phyloP scores from a whole-genome alignment of 2,797 vertebrate genomes.

The Percopsis omiscomaycus region DNA sequence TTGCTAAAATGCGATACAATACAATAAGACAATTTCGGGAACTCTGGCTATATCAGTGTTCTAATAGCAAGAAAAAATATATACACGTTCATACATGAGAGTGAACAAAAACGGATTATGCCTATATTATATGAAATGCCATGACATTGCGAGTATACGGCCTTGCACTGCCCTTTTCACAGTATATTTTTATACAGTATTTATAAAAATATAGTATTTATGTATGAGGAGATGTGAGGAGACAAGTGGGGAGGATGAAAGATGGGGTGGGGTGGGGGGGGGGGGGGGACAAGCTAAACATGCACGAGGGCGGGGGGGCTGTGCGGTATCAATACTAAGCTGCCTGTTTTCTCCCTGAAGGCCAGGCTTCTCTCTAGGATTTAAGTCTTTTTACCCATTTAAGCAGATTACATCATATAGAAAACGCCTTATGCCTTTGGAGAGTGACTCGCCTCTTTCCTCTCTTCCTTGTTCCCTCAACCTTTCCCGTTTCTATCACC shows the following conservation, averaged over 20 bases:
- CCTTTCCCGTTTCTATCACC: background rate
- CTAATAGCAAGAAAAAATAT: too few species aligned
- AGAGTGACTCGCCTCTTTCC: conserved; percentile 32
- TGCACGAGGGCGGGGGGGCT: background rate
- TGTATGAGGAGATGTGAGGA: background rate
- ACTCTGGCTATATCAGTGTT: too few species aligned
- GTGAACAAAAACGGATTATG: too few species aligned
- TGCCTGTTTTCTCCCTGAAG: conserved; percentile 1
- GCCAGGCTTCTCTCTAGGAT: conserved; percentile 27
- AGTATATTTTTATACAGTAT: too few species aligned
- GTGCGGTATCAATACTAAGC: background rate
- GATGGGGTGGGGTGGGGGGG: background rate
- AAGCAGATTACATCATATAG: conserved; percentile 49
- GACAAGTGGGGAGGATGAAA: background rate
- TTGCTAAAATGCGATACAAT: too few species aligned
- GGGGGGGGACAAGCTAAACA: background rate
- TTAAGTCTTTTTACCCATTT: conserved; percentile 43
- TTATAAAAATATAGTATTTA: too few species aligned
- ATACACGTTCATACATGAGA: too few species aligned
- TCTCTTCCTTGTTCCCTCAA: conserved; percentile 5
- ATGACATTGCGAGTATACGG: too few species aligned
- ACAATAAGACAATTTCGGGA: too few species aligned
- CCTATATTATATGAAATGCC: too few species aligned
- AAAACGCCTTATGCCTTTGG: conserved; percentile 22
- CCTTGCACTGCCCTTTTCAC: too few species aligned